A percentile compares a stretch with the other conserved stretches of the same genome.
These are phyloP conservation scores for Oryzias dopingdopingensis DNA, from an alignment of 2,797 vertebrate genomes.

Conservation along the genomic window DNA sequence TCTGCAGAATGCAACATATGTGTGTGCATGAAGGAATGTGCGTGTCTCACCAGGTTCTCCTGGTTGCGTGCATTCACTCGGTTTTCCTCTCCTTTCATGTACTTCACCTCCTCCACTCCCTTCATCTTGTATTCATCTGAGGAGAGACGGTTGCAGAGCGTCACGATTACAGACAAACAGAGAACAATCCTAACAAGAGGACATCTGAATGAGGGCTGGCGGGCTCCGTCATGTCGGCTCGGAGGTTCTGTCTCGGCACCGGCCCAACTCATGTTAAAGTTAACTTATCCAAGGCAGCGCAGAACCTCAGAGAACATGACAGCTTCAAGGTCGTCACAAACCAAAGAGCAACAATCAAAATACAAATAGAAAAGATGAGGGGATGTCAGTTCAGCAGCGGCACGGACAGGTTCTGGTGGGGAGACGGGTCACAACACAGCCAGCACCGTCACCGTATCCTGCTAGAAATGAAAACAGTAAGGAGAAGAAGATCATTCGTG, in stretches of 20 bases:
- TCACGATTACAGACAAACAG: background rate
- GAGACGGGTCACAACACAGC: background rate
- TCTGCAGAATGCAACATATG: conserved; percentile 6
- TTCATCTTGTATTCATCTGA: conserved; percentile 98
- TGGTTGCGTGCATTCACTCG: conserved; percentile 94
- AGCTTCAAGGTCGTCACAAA: conserved; percentile 8
- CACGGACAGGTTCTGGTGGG: conserved; percentile 33
- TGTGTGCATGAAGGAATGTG: conserved; percentile 18
- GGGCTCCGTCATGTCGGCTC: no score
- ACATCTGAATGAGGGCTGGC: no score
- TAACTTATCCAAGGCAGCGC: no score
- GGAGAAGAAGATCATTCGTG: no score
- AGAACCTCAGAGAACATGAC: no score
- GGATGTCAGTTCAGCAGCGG: background rate
- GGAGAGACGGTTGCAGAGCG: conserved; percentile 12
- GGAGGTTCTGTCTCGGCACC: no score
- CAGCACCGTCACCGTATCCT: background rate
- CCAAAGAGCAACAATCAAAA: background rate
- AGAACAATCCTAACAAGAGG: no score
- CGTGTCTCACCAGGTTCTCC: conserved; percentile 95
- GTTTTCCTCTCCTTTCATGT: conserved; percentile 98
- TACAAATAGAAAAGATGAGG: background rate
- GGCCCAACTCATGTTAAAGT: no score
- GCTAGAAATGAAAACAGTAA: conserved; percentile 2
- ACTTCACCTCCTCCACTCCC: conserved; percentile 99